Conservation (phyloP, 2,888 invertebrate species). For the Ferdinandea cuprea region DNA sequence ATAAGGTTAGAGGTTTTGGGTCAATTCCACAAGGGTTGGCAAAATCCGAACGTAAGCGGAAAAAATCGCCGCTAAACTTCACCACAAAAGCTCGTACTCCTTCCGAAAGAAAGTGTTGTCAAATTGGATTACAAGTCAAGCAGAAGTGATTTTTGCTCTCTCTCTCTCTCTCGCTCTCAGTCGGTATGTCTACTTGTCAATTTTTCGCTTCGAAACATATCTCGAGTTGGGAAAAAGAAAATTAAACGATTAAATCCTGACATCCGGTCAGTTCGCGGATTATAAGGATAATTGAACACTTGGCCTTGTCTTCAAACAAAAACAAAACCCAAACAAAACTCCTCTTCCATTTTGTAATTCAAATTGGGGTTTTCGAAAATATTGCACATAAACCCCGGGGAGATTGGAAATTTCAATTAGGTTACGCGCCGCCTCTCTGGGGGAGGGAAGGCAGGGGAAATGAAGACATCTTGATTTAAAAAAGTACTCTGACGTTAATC, state of each 20-base stretch:
- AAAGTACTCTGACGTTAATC: slow-evolving; percentile 31
- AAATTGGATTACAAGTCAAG: slow-evolving; percentile 65
- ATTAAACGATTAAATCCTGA: slow-evolving; percentile 58
- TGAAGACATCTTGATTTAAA: slow-evolving; percentile 45
- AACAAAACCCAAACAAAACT: neutral
- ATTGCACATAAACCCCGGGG: neutral
- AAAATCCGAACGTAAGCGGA: neutral
- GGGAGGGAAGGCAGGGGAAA: too few species aligned
- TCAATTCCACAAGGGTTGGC: slow-evolving; percentile 44
- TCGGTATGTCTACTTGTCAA: slow-evolving; percentile 21
- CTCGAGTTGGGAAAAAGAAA: slow-evolving; percentile 18
- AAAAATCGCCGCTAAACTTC: slow-evolving; percentile 9
- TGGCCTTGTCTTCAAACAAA: slow-evolving; percentile 10
- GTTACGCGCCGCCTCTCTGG: slow-evolving; percentile 26
- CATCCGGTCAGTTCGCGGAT: slow-evolving; percentile 71
- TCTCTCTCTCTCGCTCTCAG: neutral
- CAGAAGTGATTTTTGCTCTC: slow-evolving; percentile 54
- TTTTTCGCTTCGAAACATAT: slow-evolving; percentile 8
- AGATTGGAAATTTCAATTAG: slow-evolving; percentile 58
- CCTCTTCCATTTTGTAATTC: slow-evolving; percentile 33
- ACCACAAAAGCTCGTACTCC: slow-evolving; percentile 6
- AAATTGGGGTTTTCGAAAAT: slow-evolving; percentile 37
- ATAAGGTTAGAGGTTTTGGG: slow-evolving; percentile 5
- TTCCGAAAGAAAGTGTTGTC: slow-evolving; percentile 46
- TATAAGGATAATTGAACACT: slow-evolving; percentile 53